These are phyloP conservation scores for Mactromeris polynyma DNA, from an alignment of 2,888 invertebrate species.

Conservation along the genomic window DNA sequence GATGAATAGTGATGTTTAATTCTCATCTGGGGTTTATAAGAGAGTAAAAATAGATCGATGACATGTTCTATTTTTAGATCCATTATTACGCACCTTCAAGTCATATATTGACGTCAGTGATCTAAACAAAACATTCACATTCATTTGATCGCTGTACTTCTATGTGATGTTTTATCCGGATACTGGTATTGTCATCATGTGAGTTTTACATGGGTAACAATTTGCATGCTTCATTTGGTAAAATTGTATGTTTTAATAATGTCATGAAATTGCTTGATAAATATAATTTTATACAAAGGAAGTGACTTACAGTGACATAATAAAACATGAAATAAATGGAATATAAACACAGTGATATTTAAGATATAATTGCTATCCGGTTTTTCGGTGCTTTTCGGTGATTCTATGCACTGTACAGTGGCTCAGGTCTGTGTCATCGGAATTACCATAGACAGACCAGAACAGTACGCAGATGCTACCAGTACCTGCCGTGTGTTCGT, in stretches of 20 bases:
- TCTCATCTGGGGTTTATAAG: neutral
- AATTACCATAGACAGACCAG: no score
- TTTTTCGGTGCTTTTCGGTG: no score
- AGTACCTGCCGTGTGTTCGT: no score
- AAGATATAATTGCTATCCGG: no score
- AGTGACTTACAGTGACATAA: neutral
- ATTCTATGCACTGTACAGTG: no score
- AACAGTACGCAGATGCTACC: no score
- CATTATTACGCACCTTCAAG: constrained; percentile 9
- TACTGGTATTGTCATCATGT: neutral
- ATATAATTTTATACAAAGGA: neutral
- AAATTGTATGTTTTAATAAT: no score
- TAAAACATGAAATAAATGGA: no score
- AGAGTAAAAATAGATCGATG: constrained; percentile 21
- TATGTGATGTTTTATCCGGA: neutral
- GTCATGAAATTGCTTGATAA: no score
- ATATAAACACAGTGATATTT: no score
- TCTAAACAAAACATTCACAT: neutral
- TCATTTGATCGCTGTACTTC: neutral
- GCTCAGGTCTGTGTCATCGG: no score
- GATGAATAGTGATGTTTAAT: no score
- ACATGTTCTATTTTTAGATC: constrained; percentile 36
- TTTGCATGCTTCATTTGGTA: neutral
- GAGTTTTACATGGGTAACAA: neutral
- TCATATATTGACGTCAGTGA: constrained; percentile 26